Base-by-base conservation (phyloP, 2,113 vertebrate genomes). In the Echinops telfairi region DNA sequence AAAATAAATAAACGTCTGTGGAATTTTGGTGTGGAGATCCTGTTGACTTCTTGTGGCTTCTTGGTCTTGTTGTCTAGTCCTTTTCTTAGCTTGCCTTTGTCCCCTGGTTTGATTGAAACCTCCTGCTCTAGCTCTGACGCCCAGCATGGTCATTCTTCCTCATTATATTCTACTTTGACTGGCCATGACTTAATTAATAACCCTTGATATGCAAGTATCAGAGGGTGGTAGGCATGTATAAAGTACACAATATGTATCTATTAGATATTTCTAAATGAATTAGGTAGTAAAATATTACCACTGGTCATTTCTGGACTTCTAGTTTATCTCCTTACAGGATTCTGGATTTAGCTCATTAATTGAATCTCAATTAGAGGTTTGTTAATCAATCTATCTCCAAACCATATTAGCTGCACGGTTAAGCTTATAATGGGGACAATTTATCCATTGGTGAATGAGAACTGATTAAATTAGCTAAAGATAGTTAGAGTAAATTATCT, bases 361-460 rank as follows among this genome's bases (percentile, higher is more conserved):
- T 91, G 91, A 91, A 31, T 22, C 36, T 93, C 86, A 80, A 73
- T 91, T 96, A 96, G 43, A 88, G 58, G 36, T 96, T 92, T 84
- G 82, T 80, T 94, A 94, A 96, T 95, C 89, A 96, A 94, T 96
- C 79, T 83, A 87, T 91, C 91, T 95, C 79, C 94, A 94, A 91
- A 91, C 76, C 76, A 66, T 82, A 96, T 96, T 96, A 96, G 36
- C 58, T 96, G 94, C 93, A 71, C 89, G 93, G 90, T 95, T 96
- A 96, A 79, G 78, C 25, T 90, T 90, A 95, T 90, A 93, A 96
- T 91, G 92, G 94, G 68, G 77, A 90, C 79, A 93, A 96, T 96
- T 96, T 95, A 94, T 95, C 85, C 86, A 93, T 2, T 88, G 82
- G 92, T 76, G 64, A 96, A 94, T 93, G 82, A 93, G 94, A 95